Evolutionary conservation across 2,113 vertebrate genomes (phyloP).

Genomic region (Calyptomena viridis): DNA sequence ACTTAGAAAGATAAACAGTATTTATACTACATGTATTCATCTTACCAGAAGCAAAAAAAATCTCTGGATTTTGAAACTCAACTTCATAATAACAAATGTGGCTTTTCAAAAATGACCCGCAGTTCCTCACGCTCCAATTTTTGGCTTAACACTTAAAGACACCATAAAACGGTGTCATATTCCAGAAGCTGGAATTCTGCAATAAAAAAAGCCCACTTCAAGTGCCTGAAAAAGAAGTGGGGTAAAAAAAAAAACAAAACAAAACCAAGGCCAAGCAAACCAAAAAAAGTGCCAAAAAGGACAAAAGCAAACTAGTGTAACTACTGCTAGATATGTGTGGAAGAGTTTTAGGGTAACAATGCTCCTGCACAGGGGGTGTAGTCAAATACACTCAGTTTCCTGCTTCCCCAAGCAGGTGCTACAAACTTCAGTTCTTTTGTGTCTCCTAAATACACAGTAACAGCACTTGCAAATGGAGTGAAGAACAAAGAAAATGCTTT

Average conservation of each 20-base stretch:
- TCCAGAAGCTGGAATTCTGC: not conserved
- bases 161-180: not conserved
- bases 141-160: not conserved
- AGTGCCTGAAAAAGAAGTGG: not conserved
- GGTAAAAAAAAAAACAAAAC: too few species aligned
- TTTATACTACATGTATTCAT: not conserved
- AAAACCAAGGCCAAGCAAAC: not conserved
- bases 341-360: not conserved
- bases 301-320: not conserved
- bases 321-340: too few species aligned
- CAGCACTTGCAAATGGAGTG: not conserved
- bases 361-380: not conserved
- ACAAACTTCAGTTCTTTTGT: not conserved
- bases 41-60: not conserved
- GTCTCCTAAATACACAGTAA: not conserved
- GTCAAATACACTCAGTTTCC: not conserved
- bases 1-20: not conserved
- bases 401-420: not conserved
- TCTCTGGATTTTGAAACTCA: not conserved
- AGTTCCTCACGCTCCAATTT: not conserved
- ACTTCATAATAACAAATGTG: not conserved
- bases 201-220: not conserved
- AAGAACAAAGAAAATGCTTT: not conserved
- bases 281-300: not conserved
- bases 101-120: not conserved